Conservation (phyloP, 1,140 invertebrate genomes). For the Drosophila azteca region DNA sequence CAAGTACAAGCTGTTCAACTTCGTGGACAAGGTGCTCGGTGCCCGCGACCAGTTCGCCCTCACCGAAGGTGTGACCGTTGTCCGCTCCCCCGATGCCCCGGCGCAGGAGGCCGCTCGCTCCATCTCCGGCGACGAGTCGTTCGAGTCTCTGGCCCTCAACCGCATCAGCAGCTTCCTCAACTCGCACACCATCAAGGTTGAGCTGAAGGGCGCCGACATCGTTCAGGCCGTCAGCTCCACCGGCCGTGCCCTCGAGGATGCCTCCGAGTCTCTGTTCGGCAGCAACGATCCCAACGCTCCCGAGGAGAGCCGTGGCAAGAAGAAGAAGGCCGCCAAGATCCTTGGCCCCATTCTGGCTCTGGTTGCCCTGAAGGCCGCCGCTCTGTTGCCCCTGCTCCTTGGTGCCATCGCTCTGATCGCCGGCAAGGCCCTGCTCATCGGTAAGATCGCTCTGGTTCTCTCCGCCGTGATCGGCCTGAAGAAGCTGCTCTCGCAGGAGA, state of each 20-base stretch:
- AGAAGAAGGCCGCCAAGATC: conserved; percentile 92
- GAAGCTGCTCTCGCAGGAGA: conserved; percentile 90
- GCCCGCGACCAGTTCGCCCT: conserved; percentile 91
- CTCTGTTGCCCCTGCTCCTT: conserved; percentile 89
- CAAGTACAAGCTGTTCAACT: conserved; percentile 93
- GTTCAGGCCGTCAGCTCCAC: conserved; percentile 90
- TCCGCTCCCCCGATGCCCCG: conserved; percentile 87
- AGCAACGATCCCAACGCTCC: conserved; percentile 84
- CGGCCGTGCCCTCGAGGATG: conserved; percentile 90
- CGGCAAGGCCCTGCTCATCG: conserved; percentile 92
- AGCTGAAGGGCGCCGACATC: conserved; percentile 92
- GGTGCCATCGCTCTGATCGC: conserved; percentile 92
- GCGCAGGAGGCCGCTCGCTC: conserved; percentile 88
- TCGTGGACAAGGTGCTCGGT: conserved; percentile 91
- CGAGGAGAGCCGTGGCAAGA: conserved; percentile 90
- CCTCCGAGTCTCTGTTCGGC: conserved; percentile 87
- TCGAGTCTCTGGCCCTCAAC: conserved; percentile 88
- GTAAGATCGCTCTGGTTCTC: conserved; percentile 92
- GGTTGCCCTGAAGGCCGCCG: conserved; percentile 90
- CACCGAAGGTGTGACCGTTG: conserved; percentile 91
- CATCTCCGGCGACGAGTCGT: conserved; percentile 86
- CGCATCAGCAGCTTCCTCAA: conserved; percentile 90
- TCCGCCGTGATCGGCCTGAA: conserved; percentile 92
- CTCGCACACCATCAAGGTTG: conserved; percentile 91
- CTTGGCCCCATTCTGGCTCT: conserved; percentile 90